Evolutionary conservation across 2,888 invertebrate genomes (phyloP).

Genomic region (Adela reaumurella): DNA sequence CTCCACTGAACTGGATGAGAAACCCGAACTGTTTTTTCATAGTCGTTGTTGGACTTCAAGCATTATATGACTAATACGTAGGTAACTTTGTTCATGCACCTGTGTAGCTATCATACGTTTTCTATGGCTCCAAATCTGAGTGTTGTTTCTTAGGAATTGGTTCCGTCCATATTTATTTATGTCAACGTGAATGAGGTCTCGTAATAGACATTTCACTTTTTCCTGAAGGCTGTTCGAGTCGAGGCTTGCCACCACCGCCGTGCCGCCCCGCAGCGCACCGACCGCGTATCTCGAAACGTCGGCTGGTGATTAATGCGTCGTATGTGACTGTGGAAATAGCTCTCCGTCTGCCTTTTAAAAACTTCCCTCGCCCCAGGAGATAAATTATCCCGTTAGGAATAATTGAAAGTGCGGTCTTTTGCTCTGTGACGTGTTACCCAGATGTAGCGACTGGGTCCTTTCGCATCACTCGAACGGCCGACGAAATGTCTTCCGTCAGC

Average conservation of each 20-base stretch:
- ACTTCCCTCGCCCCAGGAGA: not conserved
- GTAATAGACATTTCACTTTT: not conserved
- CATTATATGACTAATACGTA: too few species aligned
- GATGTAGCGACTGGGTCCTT: not conserved
- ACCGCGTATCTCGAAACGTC: not conserved
- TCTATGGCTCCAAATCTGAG: too few species aligned
- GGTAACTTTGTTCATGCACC: too few species aligned
- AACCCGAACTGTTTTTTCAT: too few species aligned
- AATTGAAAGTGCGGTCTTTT: not conserved
- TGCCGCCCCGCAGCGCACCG: too few species aligned
- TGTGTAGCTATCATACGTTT: too few species aligned
- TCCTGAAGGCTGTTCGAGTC: not conserved
- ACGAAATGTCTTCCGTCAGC: too few species aligned
- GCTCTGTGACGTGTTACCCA: not conserved
- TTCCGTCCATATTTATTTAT: too few species aligned
- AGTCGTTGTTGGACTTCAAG: too few species aligned
- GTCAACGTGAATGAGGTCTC: not conserved
- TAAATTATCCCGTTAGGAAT: not conserved
- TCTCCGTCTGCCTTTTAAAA: not conserved
- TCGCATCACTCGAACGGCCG: not conserved
- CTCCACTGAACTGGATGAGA: too few species aligned
- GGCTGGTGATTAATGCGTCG: not conserved
- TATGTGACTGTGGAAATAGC: not conserved
- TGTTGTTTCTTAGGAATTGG: too few species aligned
- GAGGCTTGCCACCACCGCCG: not conserved